phyloP scores from a whole-genome alignment of 2,888 invertebrate species.

The Sussaba pulchella region DNA sequence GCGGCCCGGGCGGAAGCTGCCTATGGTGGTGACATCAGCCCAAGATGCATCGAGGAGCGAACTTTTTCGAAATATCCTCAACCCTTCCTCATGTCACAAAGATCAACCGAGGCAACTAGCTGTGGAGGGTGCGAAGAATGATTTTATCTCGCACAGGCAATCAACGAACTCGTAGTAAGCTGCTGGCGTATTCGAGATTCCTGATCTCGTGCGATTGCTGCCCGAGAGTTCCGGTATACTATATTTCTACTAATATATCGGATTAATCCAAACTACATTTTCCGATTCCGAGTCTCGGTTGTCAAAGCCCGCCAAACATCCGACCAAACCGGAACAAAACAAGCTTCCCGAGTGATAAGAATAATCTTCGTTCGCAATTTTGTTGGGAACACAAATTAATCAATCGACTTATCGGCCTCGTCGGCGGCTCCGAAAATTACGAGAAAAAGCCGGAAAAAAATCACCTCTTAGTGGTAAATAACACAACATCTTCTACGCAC shows the following conservation, averaged over 20 bases:
- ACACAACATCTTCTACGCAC: too few species aligned
- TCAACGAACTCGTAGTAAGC: not conserved
- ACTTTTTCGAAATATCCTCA: slow-evolving; percentile 35
- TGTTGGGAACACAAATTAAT: too few species aligned
- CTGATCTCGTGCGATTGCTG: not conserved
- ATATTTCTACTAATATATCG: slow-evolving; percentile 41
- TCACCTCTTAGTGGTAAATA: too few species aligned
- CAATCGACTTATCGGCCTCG: too few species aligned
- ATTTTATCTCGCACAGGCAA: slow-evolving; percentile 2
- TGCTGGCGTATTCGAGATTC: not conserved
- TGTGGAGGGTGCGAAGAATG: not conserved
- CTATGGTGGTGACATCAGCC: slow-evolving; percentile 1
- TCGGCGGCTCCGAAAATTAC: too few species aligned
- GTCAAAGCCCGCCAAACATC: not conserved
- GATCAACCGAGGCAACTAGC: too few species aligned
- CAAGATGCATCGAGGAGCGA: not conserved
- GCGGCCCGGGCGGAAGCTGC: not conserved
- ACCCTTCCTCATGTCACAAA: too few species aligned
- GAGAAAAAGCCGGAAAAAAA: too few species aligned
- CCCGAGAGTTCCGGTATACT: slow-evolving; percentile 11
- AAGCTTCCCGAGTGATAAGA: not conserved
- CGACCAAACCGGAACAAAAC: slow-evolving; percentile 10
- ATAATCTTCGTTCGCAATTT: too few species aligned
- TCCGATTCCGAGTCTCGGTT: not conserved
- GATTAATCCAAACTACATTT: slow-evolving; percentile 48